Conservation (phyloP, 2,888 invertebrate genomes). For the Pristionchus maxplancki region DNA sequence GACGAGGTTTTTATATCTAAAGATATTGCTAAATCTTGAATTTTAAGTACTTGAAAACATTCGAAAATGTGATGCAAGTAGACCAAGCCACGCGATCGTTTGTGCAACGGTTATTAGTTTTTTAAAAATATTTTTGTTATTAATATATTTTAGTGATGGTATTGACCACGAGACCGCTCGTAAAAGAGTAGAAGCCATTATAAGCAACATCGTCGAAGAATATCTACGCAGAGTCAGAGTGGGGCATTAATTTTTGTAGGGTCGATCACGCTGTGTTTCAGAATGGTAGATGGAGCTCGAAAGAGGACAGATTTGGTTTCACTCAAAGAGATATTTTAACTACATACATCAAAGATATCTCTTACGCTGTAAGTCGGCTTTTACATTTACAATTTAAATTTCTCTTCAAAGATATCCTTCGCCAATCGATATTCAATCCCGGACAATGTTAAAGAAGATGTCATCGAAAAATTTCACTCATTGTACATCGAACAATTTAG, state of each 20-base stretch:
- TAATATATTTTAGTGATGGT: background rate
- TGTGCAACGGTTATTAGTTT: too few relatives aligned
- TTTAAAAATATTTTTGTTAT: background rate
- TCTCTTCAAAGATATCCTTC: background rate
- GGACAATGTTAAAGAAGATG: background rate
- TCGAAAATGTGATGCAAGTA: too few relatives aligned
- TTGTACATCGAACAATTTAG: background rate
- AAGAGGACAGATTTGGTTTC: slow-evolving; percentile 11
- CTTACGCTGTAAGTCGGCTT: background rate
- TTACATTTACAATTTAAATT: too few relatives aligned
- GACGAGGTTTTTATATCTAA: too few relatives aligned
- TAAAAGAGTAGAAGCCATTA: background rate
- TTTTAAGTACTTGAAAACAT: too few relatives aligned
- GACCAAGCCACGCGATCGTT: too few relatives aligned
- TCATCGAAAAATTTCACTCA: background rate
- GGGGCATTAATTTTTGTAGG: background rate
- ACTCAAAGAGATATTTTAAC: background rate
- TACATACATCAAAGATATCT: background rate
- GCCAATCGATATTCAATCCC: background rate
- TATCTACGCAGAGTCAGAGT: background rate
- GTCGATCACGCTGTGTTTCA: background rate
- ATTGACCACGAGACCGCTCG: background rate
- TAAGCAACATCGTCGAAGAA: background rate
- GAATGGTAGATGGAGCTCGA: background rate
- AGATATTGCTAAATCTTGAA: too few relatives aligned